These are phyloP conservation scores for Hydrophis major DNA, from an alignment of 2,797 vertebrate genomes.

Conservation along the genomic window DNA sequence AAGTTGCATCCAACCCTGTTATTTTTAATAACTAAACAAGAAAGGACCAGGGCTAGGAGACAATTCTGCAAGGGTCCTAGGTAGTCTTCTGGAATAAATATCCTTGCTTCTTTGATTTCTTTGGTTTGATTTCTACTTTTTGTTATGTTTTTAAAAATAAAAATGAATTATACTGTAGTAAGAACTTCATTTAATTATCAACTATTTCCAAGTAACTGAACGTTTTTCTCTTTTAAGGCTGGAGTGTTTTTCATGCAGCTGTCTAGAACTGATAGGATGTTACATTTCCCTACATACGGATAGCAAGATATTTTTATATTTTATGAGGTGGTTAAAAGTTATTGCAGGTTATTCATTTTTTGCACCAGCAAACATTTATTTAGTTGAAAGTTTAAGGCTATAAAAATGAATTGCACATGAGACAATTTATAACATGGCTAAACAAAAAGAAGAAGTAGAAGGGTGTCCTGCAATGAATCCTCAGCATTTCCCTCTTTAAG, in stretches of 20 bases:
- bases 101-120: not conserved
- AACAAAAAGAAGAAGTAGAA: not conserved
- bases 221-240: not conserved
- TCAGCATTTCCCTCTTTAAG: not conserved
- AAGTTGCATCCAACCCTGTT: not conserved
- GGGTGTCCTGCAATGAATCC: not conserved
- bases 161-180: not conserved
- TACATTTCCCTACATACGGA: not conserved
- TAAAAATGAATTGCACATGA: not conserved
- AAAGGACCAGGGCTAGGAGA: not conserved
- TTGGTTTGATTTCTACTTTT: not conserved
- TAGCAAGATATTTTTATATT: not conserved
- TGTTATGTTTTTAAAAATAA: not conserved
- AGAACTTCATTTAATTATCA: not conserved
- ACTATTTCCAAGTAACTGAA: not conserved
- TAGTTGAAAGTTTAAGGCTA: not conserved
- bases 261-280: not conserved
- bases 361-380: not conserved
- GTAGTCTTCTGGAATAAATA: not conserved
- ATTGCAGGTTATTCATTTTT: not conserved
- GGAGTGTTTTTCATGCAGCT: not conserved
- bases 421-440: not conserved
- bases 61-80: not conserved
- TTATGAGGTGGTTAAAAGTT: not conserved
- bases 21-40: not conserved